Base-by-base conservation (phyloP, 2,797 vertebrate species). In the Perodicticus potto region DNA sequence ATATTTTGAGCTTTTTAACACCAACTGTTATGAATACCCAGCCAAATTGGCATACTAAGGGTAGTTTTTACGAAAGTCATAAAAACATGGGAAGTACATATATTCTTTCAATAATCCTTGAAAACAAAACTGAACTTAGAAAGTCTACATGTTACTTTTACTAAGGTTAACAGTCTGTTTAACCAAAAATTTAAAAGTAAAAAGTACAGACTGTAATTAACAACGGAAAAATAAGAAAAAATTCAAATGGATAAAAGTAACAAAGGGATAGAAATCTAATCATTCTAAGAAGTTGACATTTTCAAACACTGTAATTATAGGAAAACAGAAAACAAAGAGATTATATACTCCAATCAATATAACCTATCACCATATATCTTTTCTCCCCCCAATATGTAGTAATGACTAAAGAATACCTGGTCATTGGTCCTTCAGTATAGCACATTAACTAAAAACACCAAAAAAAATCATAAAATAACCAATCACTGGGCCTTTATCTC, bases 91-190 rank as follows among this genome's bases (percentile, higher is more conserved):
- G 82, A 59, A 96, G 78, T 10, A 73, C 1, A 67, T 32, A 69
- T 20, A 65, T 20, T 13, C 32, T 74, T 76, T 29, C 86, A 69
- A 92, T 37, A 89, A 81, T 43, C 13, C 32, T 61, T 90, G 14
- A 81, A 29, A 95, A 59, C 40, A 83, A 78, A 95, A 43, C 80
- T n/a, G 76, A 29, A 96, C 10, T 85, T 78, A 94, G 55, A 81
- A 91, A 74, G 29, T 73, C 45, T 87, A 65, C 0, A 74, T 37
- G 34, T 61, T 61, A 89, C 82, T 90, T 92, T 23, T 77, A 89
- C 45, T 25, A 93, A 96, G 5, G 1, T 45, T 25, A 96, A 83
- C 57, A 89, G 19, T 77, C 70, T 73, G 23, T 88, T 95, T 70
- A 92, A 61, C 7, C 19, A 80, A 96, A 87, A 89, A 84, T 27